Evolutionary conservation across 2,888 invertebrate species (phyloP), one percentile per base, ranked within the genome.

Genomic region (Hylaea fasciaria): DNA sequence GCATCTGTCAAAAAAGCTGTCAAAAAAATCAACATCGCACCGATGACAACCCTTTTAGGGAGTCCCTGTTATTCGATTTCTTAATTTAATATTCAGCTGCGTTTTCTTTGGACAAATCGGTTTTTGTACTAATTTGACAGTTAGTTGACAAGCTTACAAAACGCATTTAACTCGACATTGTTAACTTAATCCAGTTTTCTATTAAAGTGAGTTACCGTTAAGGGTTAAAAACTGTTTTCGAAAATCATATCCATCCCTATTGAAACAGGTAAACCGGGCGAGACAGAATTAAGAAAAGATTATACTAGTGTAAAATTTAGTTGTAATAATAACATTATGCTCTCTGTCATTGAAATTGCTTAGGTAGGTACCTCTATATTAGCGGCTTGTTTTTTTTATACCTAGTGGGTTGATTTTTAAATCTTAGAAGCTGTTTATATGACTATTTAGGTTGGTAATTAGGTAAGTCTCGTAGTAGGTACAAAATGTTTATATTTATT

Each of bases 41-140:
- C 74, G 80, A 83, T 78, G 76, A 74, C 75, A 82, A 83, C 84
- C 86, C 85, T 85, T 89, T 84, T 76, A 61, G 58, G 60, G 57
- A 64, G 65, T 72, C 73, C 75, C 71, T 68, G 64, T 58, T 46
- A 62, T 69, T 69, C 64, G 71, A 79, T 72, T 80, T 81, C 81
- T 84, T 83, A 83, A 86, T 85, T 81, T 79, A 80, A 81, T 79
- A 81, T 83, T 83, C 86, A 86, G 84, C 85, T 85, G 85, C 76
- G 69, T 65, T 80, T 80, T 77, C 78, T 81, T 83, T 80, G 71
- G 71, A 68, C 74, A 76, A 84, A 84, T 81, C 77, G 74, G 78
- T 83, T 84, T 54, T 87, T 86, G 82, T 83, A 69, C 78, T 87
- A 88, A 89, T 86, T 79, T 90, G 91, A 91, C 91, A 83, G 80